Evolutionary conservation across 2,797 vertebrate species (phyloP).

Genomic region (Anguilla megastoma): DNA sequence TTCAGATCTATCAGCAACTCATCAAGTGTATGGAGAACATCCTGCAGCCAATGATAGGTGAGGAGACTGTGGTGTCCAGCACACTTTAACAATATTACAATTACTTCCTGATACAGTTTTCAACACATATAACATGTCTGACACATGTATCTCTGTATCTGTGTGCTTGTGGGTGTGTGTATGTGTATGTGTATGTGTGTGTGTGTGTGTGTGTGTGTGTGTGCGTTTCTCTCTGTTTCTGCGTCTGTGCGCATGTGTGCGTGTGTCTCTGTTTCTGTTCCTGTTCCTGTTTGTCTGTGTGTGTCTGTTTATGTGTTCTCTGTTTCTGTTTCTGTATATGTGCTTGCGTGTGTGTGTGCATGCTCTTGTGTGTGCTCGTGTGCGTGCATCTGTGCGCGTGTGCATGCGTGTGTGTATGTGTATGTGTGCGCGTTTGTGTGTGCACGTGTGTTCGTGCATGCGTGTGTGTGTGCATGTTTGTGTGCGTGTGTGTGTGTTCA

Average conservation of each 20-base stretch:
- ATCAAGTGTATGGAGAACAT: conserved; percentile 85
- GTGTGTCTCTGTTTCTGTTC: background rate
- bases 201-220: background rate
- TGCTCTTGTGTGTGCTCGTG: background rate
- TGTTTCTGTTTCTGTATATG: background rate
- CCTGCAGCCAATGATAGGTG: conserved; percentile 92
- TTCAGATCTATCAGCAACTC: conserved; percentile 95
- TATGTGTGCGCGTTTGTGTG: background rate
- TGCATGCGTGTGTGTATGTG: background rate
- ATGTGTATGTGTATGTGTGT: background rate
- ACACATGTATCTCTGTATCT: background rate
- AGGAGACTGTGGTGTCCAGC: background rate
- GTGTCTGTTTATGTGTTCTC: background rate
- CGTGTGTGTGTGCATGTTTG: background rate
- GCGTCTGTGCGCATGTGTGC: background rate
- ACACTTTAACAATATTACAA: background rate
- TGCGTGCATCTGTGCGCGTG: background rate
- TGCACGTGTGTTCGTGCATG: background rate
- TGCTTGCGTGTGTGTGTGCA: background rate
- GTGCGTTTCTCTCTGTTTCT: no score
- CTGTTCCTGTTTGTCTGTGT: background rate
- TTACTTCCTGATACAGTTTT: background rate
- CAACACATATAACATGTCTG: background rate
- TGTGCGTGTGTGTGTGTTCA: conserved; percentile 47
- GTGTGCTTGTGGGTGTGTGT: background rate